Evolutionary conservation across 1,140 invertebrate species (phyloP), one percentile per base, ranked within the genome.

Genomic region (Penaeus indicus): DNA sequence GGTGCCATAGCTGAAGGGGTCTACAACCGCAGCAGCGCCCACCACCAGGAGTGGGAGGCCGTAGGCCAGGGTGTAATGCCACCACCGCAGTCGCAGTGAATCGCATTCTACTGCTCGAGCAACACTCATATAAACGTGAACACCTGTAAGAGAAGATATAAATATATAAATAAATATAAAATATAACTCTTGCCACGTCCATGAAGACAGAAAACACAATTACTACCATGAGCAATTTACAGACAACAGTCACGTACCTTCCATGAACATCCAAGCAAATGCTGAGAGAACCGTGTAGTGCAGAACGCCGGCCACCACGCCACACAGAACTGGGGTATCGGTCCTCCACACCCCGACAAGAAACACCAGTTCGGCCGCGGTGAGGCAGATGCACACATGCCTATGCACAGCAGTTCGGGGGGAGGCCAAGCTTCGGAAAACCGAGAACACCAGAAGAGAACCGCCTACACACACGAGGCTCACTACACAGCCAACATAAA

Each of bases 191-290:
- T 47, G 69, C 32, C 25, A 22, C 16, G 3, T 84, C 75, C 22
- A 13, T n/a, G 63, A 18, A 47, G 54, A 13, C 54, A 54, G 11
- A 13, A 54, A 54, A 16, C 54, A 54, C 0, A 54, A 13, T 54
- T 54, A 54, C 11, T 13, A 2, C 1, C 54, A 54, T 54, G 54
- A 54, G 5, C 16, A 16, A 54, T 54, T 16, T 54, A 54, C 54
- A 13, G 16, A 54, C 5, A 54, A 54, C 38, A 27, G 8, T 85
- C 38, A 64, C 87, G 82, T 94, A 97, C 97, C 97, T 96, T 97
- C 97, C 90, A 98, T 95, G 93, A 98, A 98, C 96, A 99, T 98
- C 98, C 98, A 99, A 84, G 96, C 95, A 93, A 99, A 99, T 54
- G 98, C 96, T 87, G 97, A 96, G 82, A 99, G 94, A 93, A 99